Conservation (phyloP, 2,888 invertebrate species). For the Ganaspis brasiliensis region DNA sequence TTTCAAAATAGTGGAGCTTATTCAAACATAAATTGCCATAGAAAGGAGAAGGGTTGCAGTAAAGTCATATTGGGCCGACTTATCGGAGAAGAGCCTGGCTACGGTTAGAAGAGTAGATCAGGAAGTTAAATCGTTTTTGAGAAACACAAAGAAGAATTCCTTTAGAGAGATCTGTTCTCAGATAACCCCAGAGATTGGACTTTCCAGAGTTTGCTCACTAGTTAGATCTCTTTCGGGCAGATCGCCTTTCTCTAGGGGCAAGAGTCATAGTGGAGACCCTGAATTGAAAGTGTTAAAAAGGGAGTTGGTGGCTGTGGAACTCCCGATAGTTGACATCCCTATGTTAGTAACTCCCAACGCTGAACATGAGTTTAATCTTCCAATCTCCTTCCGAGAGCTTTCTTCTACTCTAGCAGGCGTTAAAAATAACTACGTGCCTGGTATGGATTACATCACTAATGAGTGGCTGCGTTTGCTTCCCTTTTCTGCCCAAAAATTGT, state of each 20-base stretch:
- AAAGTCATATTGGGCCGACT: background rate
- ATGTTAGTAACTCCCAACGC: too few relatives aligned
- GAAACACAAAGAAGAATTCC: background rate
- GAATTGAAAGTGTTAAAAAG: too few relatives aligned
- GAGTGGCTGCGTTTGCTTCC: too few relatives aligned
- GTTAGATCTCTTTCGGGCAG: background rate
- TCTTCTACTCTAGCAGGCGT: background rate
- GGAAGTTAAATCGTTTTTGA: background rate
- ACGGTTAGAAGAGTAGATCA: background rate
- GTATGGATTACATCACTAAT: too few relatives aligned
- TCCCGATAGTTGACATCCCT: too few relatives aligned
- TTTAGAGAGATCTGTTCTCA: background rate
- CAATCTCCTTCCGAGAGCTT: background rate
- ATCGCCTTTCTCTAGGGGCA: too few relatives aligned
- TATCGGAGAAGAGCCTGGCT: background rate
- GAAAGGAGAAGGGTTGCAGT: background rate
- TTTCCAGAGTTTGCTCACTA: background rate
- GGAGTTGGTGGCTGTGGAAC: too few relatives aligned
- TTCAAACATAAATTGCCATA: too few relatives aligned
- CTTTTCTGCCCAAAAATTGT: too few relatives aligned
- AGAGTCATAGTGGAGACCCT: too few relatives aligned
- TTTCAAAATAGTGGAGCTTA: too few relatives aligned
- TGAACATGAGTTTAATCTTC: background rate
- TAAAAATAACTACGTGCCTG: background rate
- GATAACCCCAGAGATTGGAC: background rate